Conservation (phyloP, 1,140 invertebrate genomes). For the Muscidifurax raptorellus region DNA sequence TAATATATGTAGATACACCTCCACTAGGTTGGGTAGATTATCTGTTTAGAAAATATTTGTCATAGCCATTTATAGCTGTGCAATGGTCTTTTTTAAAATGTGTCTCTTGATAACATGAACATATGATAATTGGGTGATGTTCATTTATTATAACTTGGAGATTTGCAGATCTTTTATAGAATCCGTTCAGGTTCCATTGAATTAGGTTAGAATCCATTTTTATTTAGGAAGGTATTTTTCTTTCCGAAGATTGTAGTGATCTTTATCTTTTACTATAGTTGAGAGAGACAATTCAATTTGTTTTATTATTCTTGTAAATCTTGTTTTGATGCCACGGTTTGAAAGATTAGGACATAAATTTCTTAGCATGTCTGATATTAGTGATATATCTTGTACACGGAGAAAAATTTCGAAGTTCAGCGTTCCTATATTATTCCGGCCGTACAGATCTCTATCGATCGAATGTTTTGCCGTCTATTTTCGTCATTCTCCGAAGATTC, state of each 20-base stretch:
- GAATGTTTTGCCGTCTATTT: too few relatives aligned
- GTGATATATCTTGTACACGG: background rate
- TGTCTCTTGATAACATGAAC: constrained; percentile 64
- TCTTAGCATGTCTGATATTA: background rate
- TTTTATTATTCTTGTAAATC: constrained; percentile 4
- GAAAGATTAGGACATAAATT: background rate
- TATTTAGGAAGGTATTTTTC: too few relatives aligned
- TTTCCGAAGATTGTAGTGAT: too few relatives aligned
- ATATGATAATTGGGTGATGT: constrained; percentile 49
- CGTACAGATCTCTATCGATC: too few relatives aligned
- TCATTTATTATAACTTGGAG: constrained; percentile 47
- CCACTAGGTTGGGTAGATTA: constrained; percentile 54
- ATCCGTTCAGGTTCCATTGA: constrained; percentile 56
- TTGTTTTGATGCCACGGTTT: background rate
- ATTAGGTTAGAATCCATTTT: constrained; percentile 31
- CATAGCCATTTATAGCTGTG: constrained; percentile 53
- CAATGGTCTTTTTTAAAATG: constrained; percentile 57
- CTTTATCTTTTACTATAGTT: too few relatives aligned
- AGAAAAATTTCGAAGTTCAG: too few relatives aligned
- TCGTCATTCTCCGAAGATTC: too few relatives aligned
- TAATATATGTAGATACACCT: constrained; percentile 59
- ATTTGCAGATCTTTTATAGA: constrained; percentile 16
- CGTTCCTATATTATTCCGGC: too few relatives aligned
- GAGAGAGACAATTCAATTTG: background rate
- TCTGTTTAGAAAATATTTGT: constrained; percentile 57